These are phyloP conservation scores for Diaphora mendica DNA, from an alignment of 2,888 invertebrate genomes.

Conservation along the genomic window DNA sequence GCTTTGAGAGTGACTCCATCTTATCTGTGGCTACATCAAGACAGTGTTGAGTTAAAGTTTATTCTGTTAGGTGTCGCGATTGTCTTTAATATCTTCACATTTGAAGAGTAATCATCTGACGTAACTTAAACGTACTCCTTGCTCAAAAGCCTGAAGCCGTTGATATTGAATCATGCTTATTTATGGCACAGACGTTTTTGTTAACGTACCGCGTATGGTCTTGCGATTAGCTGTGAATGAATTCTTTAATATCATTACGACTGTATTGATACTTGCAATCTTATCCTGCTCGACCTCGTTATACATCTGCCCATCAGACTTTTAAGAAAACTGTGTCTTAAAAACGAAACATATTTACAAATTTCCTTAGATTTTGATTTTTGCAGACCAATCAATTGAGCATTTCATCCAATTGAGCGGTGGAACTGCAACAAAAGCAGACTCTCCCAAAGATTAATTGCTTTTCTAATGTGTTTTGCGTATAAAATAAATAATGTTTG, in stretches of 20 bases:
- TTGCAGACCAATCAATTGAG: too few species aligned
- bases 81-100: slow-evolving; percentile 26
- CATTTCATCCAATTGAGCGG: neutral
- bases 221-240: slow-evolving; percentile 73
- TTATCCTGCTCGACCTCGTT: slow-evolving; percentile 55
- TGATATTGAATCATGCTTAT: slow-evolving; percentile 82
- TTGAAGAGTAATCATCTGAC: slow-evolving; percentile 52
- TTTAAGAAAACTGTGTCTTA: neutral
- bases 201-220: slow-evolving; percentile 66
- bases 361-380: too few species aligned
- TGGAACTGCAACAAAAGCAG: neutral
- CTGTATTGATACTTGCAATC: slow-evolving; percentile 56
- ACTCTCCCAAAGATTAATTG: neutral
- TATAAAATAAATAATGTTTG: neutral
- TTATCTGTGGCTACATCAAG: neutral
- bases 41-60: slow-evolving; percentile 2
- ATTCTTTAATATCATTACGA: slow-evolving; percentile 65
- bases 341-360: too few species aligned
- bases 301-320: slow-evolving; percentile 48
- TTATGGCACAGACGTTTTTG: slow-evolving; percentile 76
- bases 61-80: neutral
- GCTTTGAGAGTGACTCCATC: neutral
- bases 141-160: slow-evolving; percentile 62
- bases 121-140: slow-evolving; percentile 48
- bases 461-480: neutral